phyloP scores from a whole-genome alignment of 2,888 invertebrate genomes.

The Acanthosepion esculentum region DNA sequence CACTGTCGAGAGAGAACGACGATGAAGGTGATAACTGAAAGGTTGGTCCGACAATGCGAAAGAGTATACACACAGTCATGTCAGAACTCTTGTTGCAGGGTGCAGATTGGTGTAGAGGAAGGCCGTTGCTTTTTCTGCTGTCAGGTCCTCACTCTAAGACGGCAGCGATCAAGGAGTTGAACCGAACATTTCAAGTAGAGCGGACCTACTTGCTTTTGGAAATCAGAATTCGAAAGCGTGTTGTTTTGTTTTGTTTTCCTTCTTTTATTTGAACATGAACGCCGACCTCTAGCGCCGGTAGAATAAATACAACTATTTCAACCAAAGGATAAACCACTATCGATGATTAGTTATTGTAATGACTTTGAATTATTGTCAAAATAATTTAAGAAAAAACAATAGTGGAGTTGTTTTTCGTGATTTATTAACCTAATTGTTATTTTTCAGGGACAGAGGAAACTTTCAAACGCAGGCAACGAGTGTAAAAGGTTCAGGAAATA shows the following conservation, averaged over 20 bases:
- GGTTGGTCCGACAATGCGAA: no score
- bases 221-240: background rate
- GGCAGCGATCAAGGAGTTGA: background rate
- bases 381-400: background rate
- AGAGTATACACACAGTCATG: no score
- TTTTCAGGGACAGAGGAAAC: background rate
- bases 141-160: background rate
- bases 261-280: background rate
- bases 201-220: no score
- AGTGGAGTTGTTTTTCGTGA: background rate
- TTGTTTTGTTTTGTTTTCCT: no score
- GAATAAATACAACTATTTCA: background rate
- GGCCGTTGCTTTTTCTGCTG: no score
- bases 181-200: background rate
- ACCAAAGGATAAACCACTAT: background rate
- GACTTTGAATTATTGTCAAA: background rate
- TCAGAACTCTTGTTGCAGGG: no score
- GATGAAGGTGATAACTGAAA: no score
- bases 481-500: background rate
- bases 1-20: no score
- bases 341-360: background rate
- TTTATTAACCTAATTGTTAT: background rate
- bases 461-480: background rate
- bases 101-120: no score
- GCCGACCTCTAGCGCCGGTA: fast-evolving